Evolutionary conservation across 2,797 vertebrate species (phyloP).

Genomic region (Sebastes melanostomus): DNA sequence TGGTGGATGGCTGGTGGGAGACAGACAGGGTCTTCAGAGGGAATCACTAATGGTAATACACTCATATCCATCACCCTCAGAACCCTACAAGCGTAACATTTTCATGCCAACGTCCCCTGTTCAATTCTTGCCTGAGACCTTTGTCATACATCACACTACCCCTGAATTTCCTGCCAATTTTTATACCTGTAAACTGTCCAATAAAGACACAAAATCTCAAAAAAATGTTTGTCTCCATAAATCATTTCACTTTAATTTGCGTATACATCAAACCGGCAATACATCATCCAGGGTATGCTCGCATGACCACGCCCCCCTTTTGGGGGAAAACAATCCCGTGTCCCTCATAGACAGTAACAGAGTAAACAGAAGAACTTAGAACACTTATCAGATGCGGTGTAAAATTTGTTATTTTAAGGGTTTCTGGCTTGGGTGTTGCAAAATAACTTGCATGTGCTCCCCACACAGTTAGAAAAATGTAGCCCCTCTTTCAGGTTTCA

Average conservation of each 20-base stretch:
- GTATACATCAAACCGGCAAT: background rate
- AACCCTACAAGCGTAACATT: background rate
- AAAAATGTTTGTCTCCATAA: too few species aligned
- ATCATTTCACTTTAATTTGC: too few species aligned
- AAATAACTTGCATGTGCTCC: too few species aligned
- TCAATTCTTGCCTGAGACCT: background rate
- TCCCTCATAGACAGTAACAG: background rate
- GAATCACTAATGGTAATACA: constrained; percentile 47
- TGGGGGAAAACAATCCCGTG: background rate
- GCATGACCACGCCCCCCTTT: background rate
- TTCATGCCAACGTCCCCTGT: background rate
- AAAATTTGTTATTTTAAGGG: too few species aligned
- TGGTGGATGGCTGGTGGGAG: constrained; percentile 59
- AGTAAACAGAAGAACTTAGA: background rate
- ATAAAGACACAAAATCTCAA: background rate
- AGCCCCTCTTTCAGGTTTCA: too few species aligned
- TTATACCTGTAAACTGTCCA: background rate
- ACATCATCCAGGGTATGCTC: background rate
- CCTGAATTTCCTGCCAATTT: background rate
- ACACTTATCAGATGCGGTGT: too few species aligned
- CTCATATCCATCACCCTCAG: constrained; percentile 11
- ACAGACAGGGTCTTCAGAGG: constrained; percentile 43
- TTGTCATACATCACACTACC: background rate
- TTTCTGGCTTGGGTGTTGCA: too few species aligned
- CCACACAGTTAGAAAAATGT: too few species aligned